Base-by-base conservation (phyloP, 2,888 invertebrate species). In the Metopia argyrocephala region DNA sequence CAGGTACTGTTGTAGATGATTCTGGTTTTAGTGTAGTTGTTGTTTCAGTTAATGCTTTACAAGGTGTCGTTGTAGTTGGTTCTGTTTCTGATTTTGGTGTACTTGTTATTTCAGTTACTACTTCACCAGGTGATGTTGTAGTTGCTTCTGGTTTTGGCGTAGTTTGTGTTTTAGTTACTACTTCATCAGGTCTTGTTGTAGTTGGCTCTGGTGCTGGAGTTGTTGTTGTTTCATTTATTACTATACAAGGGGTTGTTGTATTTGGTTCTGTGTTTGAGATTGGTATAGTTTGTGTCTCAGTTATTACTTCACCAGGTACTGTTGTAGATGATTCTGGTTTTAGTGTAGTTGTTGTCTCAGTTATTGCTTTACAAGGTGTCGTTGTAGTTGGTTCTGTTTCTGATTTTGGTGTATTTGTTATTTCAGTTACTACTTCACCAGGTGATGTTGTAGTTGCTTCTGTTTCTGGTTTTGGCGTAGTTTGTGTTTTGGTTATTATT, bases 121-220 rank as follows among this genome's bases (percentile, higher is more conserved):
- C 6, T 31, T n/a, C n/a, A n/a, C 54, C 7, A 48, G 71, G 20
- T 28, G 46, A 45, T 12, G 15, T 28, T 5, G n/a, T 54, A 6
- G 56, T 5, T 21, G 65, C 66, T 31, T 21, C 23, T 38, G 62
- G 45, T 25, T 27, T 54, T 0, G 18, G 52, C 12, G 31, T 28
- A 28, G 25, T 5, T 5, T 71, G 64, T 64, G 79, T 78, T 62
- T 70, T 82, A 20, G 84, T 21, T 54, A 20, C n/a, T n/a, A n/a
- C n/a, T n/a, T n/a, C n/a, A n/a, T n/a, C 31, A 66, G 83, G 73
- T 74, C 2, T 2, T 25, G 48, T n/a, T 61, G 1, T 12, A 12
- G 31, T 12, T 31, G 31, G 7, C 12, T 12, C 1, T 0, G 62
- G 54, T 12, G 12, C n/a, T 27, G 48, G 21, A 2, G 50, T 65